These are phyloP conservation scores for Polymixis lichenea DNA, from an alignment of 2,888 invertebrate genomes.

Conservation along the genomic window DNA sequence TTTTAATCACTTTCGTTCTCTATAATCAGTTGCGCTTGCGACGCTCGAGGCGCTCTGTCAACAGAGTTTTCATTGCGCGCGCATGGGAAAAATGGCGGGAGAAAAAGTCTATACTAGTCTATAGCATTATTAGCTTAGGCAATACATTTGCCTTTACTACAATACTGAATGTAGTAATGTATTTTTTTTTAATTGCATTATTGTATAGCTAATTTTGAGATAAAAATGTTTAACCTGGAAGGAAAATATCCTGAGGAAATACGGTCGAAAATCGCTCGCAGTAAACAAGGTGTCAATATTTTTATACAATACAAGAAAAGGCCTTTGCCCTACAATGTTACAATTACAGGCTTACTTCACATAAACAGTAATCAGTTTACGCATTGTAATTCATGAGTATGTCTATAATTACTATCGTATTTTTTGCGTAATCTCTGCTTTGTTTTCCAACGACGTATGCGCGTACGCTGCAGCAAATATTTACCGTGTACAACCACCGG, in stretches of 20 bases:
- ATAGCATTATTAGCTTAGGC: constrained; percentile 64
- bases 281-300: constrained; percentile 4
- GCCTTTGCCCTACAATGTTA: background rate
- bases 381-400: constrained; percentile 66
- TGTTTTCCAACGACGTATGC: constrained; percentile 61
- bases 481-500: constrained; percentile 68
- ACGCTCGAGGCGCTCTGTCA: constrained; percentile 31
- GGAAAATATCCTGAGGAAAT: constrained; percentile 8
- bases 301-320: background rate
- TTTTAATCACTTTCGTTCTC: constrained; percentile 77
- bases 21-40: constrained; percentile 61
- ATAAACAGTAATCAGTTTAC: constrained; percentile 63
- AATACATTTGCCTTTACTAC: constrained; percentile 67
- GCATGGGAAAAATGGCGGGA: constrained; percentile 74
- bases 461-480: constrained; percentile 65
- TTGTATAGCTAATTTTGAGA: background rate
- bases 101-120: constrained; percentile 61
- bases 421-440: constrained; percentile 77
- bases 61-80: constrained; percentile 62
- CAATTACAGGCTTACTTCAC: constrained; percentile 17
- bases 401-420: constrained; percentile 69
- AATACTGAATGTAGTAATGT: constrained; percentile 4
- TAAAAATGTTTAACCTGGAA: no score
- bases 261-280: background rate
- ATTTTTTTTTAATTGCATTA: constrained; percentile 1